Base-by-base conservation (phyloP, 2,797 vertebrate species). In the Apogon talboti region DNA sequence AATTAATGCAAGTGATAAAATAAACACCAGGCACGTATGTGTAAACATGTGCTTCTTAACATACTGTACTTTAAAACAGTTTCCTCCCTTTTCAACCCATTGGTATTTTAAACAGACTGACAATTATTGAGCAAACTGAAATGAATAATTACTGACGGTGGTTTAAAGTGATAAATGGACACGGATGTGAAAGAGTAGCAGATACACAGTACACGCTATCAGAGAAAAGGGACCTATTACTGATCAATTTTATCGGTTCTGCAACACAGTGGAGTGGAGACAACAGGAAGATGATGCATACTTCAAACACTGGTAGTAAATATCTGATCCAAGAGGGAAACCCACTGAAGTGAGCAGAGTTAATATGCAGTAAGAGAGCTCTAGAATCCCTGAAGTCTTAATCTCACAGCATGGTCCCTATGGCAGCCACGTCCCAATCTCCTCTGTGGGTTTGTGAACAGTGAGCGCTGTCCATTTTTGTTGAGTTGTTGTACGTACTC, bases 91-190 rank as follows among this genome's bases (percentile, higher is more conserved):
- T 24, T 7, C 13, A 60, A 63, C 14, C 14, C 16, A 69, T 51
- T 3, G 5, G 13, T 74, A 38, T 16, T 47, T 41, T 24, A 11
- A 33, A 46, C 7, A 43, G 11, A 46, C 2, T 11, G 16, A 41
- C 37, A 60, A 66, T 72, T 37, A n/a, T 33, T 33, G 30, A 66
- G 66, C 44, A 58, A 1, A 24, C 4, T 11, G 8, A 19, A 76
- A 66, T 53, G 64, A 85, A 83, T 83, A 54, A 86, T 47, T 71
- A 83, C 75, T 61, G 69, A 81, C 71, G 56, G 63, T 55, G 56
- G 41, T 57, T 41, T 57, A 13, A 21, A 67, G 41, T 60, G 28
- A 42, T 68, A 41, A 81, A 81, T 57, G 35, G 71, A 82, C 28
- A 48, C 53, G 37, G 47, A 57, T 45, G 9, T 66, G 56, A 63